Conservation (phyloP, 2,888 invertebrate species). For the Cyclophora albipunctata region DNA sequence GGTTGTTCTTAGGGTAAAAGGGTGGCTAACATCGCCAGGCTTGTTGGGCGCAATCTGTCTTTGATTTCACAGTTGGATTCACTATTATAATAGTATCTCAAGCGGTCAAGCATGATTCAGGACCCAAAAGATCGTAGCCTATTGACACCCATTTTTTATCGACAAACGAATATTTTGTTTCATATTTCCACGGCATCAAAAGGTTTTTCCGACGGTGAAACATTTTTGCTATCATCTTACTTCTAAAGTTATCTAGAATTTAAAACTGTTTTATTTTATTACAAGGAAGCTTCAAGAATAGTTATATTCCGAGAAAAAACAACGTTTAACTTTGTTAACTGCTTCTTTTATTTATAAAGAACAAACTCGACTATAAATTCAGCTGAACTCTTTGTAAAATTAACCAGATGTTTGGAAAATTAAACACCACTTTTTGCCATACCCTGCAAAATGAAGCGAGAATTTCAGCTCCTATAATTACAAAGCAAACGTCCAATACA, state of each 20-base stretch:
- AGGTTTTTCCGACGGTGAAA: too few species aligned
- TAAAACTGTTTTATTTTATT: too few species aligned
- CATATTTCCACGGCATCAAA: too few species aligned
- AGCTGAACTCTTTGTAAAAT: too few species aligned
- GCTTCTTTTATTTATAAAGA: too few species aligned
- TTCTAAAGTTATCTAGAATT: too few species aligned
- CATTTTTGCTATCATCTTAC: too few species aligned
- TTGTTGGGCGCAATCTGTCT: constrained; percentile 27
- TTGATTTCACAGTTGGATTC: constrained; percentile 35
- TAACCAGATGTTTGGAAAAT: too few species aligned
- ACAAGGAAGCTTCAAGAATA: background rate
- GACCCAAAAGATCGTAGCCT: too few species aligned
- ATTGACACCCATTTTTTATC: constrained; percentile 1
- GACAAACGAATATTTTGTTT: background rate
- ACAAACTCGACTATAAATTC: too few species aligned
- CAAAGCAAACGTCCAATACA: constrained; percentile 1
- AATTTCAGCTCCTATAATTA: background rate
- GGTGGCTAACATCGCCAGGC: constrained; percentile 7
- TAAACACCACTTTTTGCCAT: too few species aligned
- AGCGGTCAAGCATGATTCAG: constrained; percentile 8
- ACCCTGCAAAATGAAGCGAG: too few species aligned
- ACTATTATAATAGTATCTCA: constrained; percentile 26
- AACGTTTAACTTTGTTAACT: background rate
- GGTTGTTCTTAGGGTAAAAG: constrained; percentile 14
- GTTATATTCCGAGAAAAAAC: background rate